Evolutionary conservation across 2,888 invertebrate species (phyloP).

Genomic region (Neria commutata): DNA sequence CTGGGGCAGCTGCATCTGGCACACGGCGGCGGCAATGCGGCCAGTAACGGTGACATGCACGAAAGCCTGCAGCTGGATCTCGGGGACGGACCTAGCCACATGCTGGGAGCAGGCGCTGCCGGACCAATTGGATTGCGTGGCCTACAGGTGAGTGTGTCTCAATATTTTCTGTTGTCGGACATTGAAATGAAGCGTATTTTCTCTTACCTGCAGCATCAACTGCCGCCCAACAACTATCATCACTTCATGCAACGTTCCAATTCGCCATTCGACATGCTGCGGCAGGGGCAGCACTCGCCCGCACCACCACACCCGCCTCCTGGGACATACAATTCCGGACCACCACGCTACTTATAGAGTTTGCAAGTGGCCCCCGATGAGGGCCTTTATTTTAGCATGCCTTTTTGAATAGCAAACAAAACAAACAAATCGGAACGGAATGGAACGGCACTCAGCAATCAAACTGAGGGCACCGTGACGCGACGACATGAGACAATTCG

Average conservation of each 20-base stretch:
- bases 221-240: slow-evolving; percentile 59
- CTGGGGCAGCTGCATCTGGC: slow-evolving; percentile 71
- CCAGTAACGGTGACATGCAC: slow-evolving; percentile 53
- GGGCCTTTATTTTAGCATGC: slow-evolving; percentile 61
- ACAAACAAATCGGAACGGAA: slow-evolving; percentile 30
- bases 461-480: slow-evolving; percentile 8
- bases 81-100: slow-evolving; percentile 81
- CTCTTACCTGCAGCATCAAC: slow-evolving; percentile 49
- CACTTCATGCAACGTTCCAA: slow-evolving; percentile 61
- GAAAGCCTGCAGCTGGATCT: slow-evolving; percentile 73
- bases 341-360: slow-evolving; percentile 63
- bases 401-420: slow-evolving; percentile 54
- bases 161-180: slow-evolving; percentile 1
- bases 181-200: not conserved
- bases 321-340: slow-evolving; percentile 60
- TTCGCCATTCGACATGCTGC: slow-evolving; percentile 59
- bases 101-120: slow-evolving; percentile 53
- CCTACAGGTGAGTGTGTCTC: slow-evolving; percentile 58
- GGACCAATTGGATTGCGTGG: slow-evolving; percentile 56
- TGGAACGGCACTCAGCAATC: too few relatives aligned
- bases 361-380: slow-evolving; percentile 61
- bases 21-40: slow-evolving; percentile 30
- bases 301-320: slow-evolving; percentile 51
- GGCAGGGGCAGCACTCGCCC: slow-evolving; percentile 57
- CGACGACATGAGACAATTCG: slow-evolving; percentile 37